Evolutionary conservation across 2,888 invertebrate genomes (phyloP).

Genomic region (Amiota minor): DNA sequence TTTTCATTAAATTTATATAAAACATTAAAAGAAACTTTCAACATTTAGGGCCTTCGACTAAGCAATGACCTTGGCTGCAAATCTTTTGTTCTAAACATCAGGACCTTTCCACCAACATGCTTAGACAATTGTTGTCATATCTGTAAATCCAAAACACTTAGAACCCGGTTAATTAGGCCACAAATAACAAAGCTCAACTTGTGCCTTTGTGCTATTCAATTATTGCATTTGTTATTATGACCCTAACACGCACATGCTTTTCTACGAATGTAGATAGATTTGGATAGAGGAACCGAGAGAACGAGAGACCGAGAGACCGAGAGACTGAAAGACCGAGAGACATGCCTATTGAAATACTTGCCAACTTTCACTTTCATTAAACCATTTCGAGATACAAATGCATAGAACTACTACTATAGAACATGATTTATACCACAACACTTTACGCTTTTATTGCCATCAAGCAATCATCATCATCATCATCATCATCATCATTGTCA

Average conservation of each 20-base stretch:
- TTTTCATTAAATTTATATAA: background rate
- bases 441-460: conserved; percentile 16
- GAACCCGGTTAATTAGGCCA: conserved; percentile 15
- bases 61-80: conserved; percentile 6
- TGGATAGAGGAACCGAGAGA: no score
- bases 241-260: background rate
- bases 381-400: background rate
- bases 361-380: conserved; percentile 25
- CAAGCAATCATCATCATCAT: conserved; percentile 13
- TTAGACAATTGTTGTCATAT: background rate
- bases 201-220: conserved; percentile 19
- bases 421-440: conserved; percentile 23
- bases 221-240: conserved; percentile 27
- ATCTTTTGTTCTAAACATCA: background rate
- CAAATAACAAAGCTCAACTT: conserved; percentile 16
- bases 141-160: background rate
- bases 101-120: no score
- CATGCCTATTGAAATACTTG: background rate
- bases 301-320: no score
- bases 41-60: background rate
- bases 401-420: background rate
- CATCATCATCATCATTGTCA: background rate
- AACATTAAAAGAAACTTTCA: background rate
- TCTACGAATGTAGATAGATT: no score
- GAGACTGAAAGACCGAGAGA: no score